Conservation (phyloP, 2,113 vertebrate genomes). For the Aegotheles bennettii region DNA sequence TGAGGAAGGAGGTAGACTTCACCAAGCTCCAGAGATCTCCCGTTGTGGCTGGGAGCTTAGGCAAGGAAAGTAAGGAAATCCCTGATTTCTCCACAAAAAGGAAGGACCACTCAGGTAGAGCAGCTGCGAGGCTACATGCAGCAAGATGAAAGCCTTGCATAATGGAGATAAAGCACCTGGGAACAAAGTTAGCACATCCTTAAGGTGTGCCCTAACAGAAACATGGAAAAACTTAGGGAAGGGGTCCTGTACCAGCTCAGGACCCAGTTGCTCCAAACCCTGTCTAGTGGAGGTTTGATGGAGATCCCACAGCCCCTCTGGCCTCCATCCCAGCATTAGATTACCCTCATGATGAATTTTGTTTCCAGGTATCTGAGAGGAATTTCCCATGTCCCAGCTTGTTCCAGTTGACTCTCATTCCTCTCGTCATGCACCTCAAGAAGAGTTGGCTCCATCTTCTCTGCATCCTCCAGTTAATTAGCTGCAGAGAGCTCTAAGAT, state of each 20-base stretch:
- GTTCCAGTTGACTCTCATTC: neutral
- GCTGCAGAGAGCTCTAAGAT: neutral
- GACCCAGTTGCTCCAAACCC: neutral
- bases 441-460: neutral
- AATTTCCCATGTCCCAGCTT: neutral
- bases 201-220: neutral
- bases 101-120: neutral
- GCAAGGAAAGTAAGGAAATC: neutral
- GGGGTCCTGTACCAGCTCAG: accelerated
- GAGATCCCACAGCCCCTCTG: neutral
- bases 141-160: neutral
- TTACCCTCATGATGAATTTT: neutral
- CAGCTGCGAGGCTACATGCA: neutral
- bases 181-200: neutral
- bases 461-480: neutral
- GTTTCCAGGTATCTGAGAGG: neutral
- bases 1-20: neutral
- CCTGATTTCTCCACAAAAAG: neutral
- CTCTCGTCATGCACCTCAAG: neutral
- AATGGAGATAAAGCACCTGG: neutral
- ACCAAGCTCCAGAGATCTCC: neutral
- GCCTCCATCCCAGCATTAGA: neutral
- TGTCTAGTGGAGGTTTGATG: neutral
- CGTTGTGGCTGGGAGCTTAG: neutral
- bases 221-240: neutral